phyloP scores from a whole-genome alignment of 2,888 invertebrate species.

The Lasioglossum villosulum region DNA sequence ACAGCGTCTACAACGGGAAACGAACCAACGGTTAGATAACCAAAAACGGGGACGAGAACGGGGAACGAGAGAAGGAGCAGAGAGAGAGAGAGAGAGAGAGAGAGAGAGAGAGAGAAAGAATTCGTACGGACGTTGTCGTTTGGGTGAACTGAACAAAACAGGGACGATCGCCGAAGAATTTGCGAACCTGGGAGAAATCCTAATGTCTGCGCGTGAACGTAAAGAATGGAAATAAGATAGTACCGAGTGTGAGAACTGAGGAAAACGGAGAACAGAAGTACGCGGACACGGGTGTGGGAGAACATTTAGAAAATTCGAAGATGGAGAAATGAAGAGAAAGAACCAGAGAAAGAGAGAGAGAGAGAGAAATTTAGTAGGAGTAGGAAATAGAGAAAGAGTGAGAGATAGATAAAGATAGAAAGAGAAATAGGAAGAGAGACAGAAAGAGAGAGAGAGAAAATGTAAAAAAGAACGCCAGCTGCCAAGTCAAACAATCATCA shows the following conservation, averaged over 20 bases:
- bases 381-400: background rate
- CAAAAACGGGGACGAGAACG: background rate
- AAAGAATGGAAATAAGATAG: background rate
- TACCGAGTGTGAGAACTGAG: background rate
- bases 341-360: background rate
- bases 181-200: background rate
- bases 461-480: slow-evolving; percentile 64
- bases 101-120: background rate
- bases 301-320: background rate
- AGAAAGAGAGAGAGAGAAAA: slow-evolving; percentile 40
- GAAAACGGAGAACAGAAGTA: background rate
- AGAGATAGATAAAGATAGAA: slow-evolving; percentile 17
- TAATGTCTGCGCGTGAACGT: background rate
- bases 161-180: background rate
- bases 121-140: background rate
- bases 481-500: slow-evolving; percentile 65
- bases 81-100: background rate
- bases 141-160: background rate
- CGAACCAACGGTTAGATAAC: slow-evolving; percentile 35
- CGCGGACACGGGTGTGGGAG: background rate
- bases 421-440: slow-evolving; percentile 5
- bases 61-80: background rate
- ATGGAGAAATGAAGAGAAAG: background rate
- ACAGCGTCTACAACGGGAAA: slow-evolving; percentile 40
- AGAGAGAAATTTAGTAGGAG: background rate